Evolutionary conservation across 2,797 vertebrate species (phyloP).

Genomic region (Coreius guichenoti): DNA sequence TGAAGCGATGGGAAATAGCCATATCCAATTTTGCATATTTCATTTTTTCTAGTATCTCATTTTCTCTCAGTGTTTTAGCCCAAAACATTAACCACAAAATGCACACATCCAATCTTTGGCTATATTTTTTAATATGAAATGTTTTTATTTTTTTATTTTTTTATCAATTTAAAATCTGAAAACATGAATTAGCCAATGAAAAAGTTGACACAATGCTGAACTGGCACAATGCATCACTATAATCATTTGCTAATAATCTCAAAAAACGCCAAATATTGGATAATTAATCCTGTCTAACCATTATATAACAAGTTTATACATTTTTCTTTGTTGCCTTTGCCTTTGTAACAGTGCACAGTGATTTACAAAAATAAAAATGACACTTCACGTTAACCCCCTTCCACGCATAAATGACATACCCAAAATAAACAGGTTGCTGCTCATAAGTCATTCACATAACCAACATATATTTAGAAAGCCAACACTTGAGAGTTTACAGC

Average conservation of each 20-base stretch:
- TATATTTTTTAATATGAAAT: background rate
- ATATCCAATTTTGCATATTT: constrained; percentile 26
- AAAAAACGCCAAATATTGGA: background rate
- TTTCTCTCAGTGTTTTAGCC: constrained; percentile 10
- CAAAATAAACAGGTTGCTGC: too few species aligned
- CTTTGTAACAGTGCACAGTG: background rate
- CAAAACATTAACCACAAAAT: background rate
- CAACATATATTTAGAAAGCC: too few species aligned
- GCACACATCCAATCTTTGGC: background rate
- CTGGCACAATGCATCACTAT: background rate
- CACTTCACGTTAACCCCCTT: too few species aligned
- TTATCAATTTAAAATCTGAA: background rate
- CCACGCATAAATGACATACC: too few species aligned
- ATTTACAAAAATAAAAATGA: background rate
- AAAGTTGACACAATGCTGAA: background rate
- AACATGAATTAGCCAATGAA: background rate
- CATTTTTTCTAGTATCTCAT: background rate
- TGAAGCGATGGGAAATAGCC: constrained; percentile 7
- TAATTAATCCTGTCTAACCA: background rate
- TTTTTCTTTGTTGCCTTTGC: background rate
- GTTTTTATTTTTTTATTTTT: background rate
- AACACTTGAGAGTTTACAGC: too few species aligned
- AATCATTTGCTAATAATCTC: background rate
- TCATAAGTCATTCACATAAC: too few species aligned
- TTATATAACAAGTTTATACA: background rate